Base-by-base conservation (phyloP, 1,140 invertebrate genomes). In the Papilio machaon region DNA sequence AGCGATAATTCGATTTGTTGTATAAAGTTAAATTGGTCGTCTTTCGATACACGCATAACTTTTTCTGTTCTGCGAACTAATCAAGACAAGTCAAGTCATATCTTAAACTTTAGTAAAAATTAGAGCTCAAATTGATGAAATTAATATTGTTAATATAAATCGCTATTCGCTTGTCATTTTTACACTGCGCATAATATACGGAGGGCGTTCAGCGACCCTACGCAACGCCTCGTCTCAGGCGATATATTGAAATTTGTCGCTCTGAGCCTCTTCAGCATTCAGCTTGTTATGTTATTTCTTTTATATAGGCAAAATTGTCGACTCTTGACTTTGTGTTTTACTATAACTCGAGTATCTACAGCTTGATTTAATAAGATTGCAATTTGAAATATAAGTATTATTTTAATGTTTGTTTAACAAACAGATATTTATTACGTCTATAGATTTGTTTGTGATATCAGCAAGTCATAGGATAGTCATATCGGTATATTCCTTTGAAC, bases 191-290 rank as follows among this genome's bases (percentile, higher is more conserved):
- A 81, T 79, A 81, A 88, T 85, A 87, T 85, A 85, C 70, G 80
- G 64, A 85, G 86, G 86, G 86, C 49, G 80, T 81, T 70, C 82
- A 79, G 77, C 81, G 80, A 83, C 86, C 87, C 88, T 85, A 82
- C 83, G 77, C 81, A 78, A 75, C 81, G 80, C 47, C 79, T 81
- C 79, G 80, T 82, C 81, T 83, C 81, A 38, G 80, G 83, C 83
- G 86, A 89, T 87, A 86, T 86, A 89, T 90, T 90, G 88, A 91
- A 91, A 91, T 90, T 91, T 91, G 90, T 91, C 88, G 85, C 83
- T 77, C 80, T 84, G 81, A 73, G 83, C 77, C 78, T 67, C 83
- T 85, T 84, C 80, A 83, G 74, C 78, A 80, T 83, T 82, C 80
- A 83, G 83, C 81, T 75, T 54, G 77, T 79, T 83, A 64, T 81